Base-by-base conservation (phyloP, 2,888 invertebrate genomes). In the Archaeoteleia sp. region DNA sequence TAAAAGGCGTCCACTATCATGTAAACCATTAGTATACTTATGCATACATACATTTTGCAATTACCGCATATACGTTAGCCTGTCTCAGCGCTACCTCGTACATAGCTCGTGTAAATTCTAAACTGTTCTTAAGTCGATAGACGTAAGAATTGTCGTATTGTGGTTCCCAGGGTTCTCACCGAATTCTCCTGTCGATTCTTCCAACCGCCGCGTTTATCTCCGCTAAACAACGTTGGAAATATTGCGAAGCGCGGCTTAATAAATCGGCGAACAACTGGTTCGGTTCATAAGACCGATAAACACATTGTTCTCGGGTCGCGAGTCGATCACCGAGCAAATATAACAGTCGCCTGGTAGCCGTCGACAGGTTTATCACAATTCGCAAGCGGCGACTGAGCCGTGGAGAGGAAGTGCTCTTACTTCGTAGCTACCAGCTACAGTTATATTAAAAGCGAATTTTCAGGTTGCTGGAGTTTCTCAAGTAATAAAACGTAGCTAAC, bases 301-400 rank as follows among this genome's bases (percentile, higher is more conserved):
- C 58, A 63, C 67, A 72, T 70, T 70, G 70, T 70, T 62, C 62
- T 61, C 10, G 48, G 55, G 40, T 51, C 45, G 45, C 15, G 12
- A 54, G 15, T 13, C 32, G 37, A 17, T 45, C 32, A 32, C 9
- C 23, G 39, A 35, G 35, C 40, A 17, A 54, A 40, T 40, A 40
- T 35, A 13, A 20, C 40, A 34, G 35, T 61, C 34, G 43, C 51
- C 15, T 34, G 27, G 46, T 29, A 23, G 29, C 42, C 20, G 32
- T 34, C 30, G 37, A 17, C 27, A 39, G 49, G 58, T 60, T 55
- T 45, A 39, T 23, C 49, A 54, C 60, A 45, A 42, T 37, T 17
- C 13, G 14, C 48, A 37, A 27, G 14, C 17, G 29, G 37, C 5
- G 43, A 35, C 45, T 34, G 39, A 1, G 14, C 1, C 8, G 15